phyloP scores from a whole-genome alignment of 2,888 invertebrate genomes.

The Lissocephala sabroskyi region DNA sequence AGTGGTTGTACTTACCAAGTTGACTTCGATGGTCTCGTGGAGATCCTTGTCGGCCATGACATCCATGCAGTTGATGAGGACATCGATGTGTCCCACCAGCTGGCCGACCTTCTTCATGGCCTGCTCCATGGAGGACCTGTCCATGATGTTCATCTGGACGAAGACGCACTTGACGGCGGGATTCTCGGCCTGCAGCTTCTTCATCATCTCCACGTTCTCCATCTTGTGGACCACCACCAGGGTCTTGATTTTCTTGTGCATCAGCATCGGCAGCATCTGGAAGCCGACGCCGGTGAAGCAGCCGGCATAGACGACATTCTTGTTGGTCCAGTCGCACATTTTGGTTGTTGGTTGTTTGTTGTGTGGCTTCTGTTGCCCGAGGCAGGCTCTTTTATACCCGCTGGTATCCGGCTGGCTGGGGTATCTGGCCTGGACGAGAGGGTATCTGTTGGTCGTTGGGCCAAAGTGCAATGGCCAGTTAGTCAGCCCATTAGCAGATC shows the following conservation, averaged over 20 bases:
- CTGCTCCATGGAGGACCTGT: conserved; percentile 54
- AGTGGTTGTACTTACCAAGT: conserved; percentile 53
- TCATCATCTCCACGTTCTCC: conserved; percentile 67
- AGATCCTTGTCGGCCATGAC: conserved; percentile 67
- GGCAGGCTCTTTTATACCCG: no score
- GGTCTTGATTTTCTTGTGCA: conserved; percentile 59
- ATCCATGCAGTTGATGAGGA: conserved; percentile 65
- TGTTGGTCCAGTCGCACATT: conserved; percentile 65
- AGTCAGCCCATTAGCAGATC: no score
- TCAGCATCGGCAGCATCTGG: conserved; percentile 60
- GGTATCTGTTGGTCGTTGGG: no score
- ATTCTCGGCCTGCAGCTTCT: conserved; percentile 59
- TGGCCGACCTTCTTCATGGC: conserved; percentile 53
- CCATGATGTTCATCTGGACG: conserved; percentile 62
- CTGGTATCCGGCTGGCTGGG: no score
- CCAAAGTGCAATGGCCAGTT: no score
- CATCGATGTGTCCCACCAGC: conserved; percentile 60
- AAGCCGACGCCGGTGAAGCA: conserved; percentile 64
- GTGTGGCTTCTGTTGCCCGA: no score
- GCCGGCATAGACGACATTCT: conserved; percentile 67
- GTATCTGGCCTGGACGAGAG: no score
- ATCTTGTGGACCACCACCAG: conserved; percentile 62
- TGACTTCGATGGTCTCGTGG: conserved; percentile 66
- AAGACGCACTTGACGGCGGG: conserved; percentile 50
- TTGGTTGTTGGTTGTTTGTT: conserved; percentile 13